These are phyloP conservation scores for Siphonodentalium dalli DNA, from an alignment of 2,888 invertebrate genomes.

Conservation along the genomic window DNA sequence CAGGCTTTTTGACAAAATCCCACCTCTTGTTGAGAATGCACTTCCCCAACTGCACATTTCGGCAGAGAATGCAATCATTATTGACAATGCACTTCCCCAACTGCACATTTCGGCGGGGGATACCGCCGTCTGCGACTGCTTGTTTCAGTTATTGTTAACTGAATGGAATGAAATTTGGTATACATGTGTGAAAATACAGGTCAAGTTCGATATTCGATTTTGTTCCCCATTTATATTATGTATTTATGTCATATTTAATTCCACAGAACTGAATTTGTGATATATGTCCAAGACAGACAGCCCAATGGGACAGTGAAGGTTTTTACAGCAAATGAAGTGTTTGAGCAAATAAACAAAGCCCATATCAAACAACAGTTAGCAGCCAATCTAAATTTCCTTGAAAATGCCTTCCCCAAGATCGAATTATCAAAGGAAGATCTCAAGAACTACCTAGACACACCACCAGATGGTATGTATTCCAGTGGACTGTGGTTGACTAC, in stretches of 20 bases:
- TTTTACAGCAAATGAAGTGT: slow-evolving; percentile 64
- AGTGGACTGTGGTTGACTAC: too few relatives aligned
- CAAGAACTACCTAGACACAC: slow-evolving; percentile 86
- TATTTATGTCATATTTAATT: not conserved
- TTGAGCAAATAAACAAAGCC: slow-evolving; percentile 70
- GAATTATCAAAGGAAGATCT: slow-evolving; percentile 72
- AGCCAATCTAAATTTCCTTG: slow-evolving; percentile 72
- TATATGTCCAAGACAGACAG: slow-evolving; percentile 77
- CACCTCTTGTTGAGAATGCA: too few relatives aligned
- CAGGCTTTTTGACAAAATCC: too few relatives aligned
- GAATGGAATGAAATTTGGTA: too few relatives aligned
- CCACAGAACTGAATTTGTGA: slow-evolving; percentile 74
- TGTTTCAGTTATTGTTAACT: too few relatives aligned
- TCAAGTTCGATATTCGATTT: too few relatives aligned
- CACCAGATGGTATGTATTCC: slow-evolving; percentile 71
- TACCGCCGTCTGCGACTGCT: too few relatives aligned
- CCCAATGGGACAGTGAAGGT: slow-evolving; percentile 67
- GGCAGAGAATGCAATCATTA: too few relatives aligned
- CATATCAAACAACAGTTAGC: slow-evolving; percentile 76
- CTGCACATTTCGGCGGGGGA: too few relatives aligned
- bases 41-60: too few relatives aligned
- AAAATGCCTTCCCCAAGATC: slow-evolving; percentile 76
- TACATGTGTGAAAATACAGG: too few relatives aligned
- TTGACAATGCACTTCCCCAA: too few relatives aligned
- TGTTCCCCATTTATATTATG: not conserved